phyloP scores from a whole-genome alignment of 53 echinoderm and acorn worm genomes.

The Luidia sarsii region DNA sequence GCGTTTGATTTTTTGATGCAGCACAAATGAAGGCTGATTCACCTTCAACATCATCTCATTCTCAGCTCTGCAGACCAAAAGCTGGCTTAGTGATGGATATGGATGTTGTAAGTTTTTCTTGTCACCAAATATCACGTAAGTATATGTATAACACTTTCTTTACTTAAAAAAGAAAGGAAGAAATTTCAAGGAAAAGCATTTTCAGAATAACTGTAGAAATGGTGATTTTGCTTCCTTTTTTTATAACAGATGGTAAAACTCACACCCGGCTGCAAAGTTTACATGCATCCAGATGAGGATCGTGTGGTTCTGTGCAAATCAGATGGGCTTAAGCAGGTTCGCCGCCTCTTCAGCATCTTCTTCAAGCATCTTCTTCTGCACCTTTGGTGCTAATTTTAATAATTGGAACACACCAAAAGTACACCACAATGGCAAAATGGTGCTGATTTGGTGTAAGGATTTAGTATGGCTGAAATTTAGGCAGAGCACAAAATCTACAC shows the following conservation, averaged over 20 bases:
- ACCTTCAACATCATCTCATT: neutral
- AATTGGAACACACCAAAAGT: neutral
- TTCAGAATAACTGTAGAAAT: neutral
- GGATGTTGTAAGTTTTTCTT: too few species aligned
- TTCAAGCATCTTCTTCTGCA: neutral
- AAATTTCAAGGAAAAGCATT: neutral
- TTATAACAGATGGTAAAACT: neutral
- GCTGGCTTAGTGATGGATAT: constrained; percentile 9
- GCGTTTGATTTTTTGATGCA: constrained; percentile 5
- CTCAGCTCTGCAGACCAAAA: neutral
- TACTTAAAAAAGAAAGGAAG: neutral
- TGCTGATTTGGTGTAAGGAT: constrained; percentile 8
- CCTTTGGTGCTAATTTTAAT: constrained; percentile 6
- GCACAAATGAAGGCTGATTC: neutral
- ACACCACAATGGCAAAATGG: neutral
- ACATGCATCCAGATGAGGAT: constrained; percentile 7
- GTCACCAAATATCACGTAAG: neutral
- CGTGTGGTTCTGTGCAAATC: neutral
- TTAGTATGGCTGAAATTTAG: neutral
- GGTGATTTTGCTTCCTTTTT: neutral
- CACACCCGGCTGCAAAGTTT: neutral
- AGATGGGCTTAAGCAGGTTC: constrained; percentile 14
- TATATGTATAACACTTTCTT: neutral
- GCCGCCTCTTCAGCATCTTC: neutral
- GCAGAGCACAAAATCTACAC: neutral